Conservation (phyloP, 2,113 vertebrate species). For the Caranx ignobilis region DNA sequence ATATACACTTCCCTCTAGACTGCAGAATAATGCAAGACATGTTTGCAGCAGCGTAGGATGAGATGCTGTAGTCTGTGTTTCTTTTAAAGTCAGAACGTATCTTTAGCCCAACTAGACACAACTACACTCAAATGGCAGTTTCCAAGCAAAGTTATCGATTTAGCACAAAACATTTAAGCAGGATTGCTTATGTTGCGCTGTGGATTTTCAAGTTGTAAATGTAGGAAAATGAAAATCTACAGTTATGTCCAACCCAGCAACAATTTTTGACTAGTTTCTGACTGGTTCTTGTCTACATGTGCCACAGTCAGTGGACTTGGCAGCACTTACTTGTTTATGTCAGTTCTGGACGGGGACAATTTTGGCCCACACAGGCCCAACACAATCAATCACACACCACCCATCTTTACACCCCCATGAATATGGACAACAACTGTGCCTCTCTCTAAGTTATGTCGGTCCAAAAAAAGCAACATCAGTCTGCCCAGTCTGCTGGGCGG, state of each 20-base stretch:
- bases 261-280: no score
- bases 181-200: background rate
- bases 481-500: no score
- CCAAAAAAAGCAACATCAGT: no score
- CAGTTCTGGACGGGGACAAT: no score
- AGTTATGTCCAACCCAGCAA: background rate
- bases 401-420: no score
- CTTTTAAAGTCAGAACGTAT: background rate
- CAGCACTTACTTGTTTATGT: no score
- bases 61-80: background rate
- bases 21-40: conserved; percentile 15
- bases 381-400: no score
- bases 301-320: no score
- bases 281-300: background rate
- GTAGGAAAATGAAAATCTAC: background rate
- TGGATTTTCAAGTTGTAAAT: background rate
- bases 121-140: background rate
- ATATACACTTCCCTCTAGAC: conserved; percentile 21
- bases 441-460: no score
- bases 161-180: background rate
- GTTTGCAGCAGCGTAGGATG: background rate
- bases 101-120: background rate
- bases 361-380: no score
- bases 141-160: background rate
- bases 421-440: no score